Evolutionary conservation across 2,797 vertebrate genomes (phyloP).

Genomic region (Clarias laeviceps): DNA sequence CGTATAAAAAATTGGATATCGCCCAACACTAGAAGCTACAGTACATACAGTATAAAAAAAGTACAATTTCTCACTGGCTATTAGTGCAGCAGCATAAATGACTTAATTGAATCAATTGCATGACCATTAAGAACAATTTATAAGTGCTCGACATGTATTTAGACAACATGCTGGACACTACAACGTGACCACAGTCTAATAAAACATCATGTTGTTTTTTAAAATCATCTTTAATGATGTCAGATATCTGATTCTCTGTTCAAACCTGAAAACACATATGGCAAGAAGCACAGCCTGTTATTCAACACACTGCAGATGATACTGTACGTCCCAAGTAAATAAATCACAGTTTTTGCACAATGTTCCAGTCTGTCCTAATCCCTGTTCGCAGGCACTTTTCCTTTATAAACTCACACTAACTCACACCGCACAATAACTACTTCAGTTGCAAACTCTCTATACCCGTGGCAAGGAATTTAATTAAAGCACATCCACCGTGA

Average conservation of each 20-base stretch:
- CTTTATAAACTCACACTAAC: constrained; percentile 5
- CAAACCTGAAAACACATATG: not conserved
- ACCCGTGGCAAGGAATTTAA: constrained; percentile 41
- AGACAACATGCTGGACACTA: not conserved
- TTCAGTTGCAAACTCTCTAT: constrained; percentile 40
- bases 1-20: too few species aligned
- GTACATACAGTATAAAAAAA: too few species aligned
- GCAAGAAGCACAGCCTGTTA: not conserved
- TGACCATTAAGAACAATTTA: not conserved
- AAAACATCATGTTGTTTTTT: not conserved
- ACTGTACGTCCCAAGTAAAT: not conserved
- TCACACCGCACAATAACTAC: constrained; percentile 32
- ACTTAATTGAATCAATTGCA: not conserved
- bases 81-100: not conserved
- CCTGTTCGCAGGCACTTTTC: constrained; percentile 4
- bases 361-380: not conserved
- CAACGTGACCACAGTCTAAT: not conserved
- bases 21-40: not conserved
- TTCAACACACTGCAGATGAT: not conserved
- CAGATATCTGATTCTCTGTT: not conserved
- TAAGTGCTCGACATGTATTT: not conserved
- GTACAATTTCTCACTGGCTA: too few species aligned
- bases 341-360: not conserved
- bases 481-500: constrained; percentile 50
- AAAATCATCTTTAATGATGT: not conserved